These are phyloP conservation scores for Nothoprocta perdicaria DNA, from an alignment of 2,113 vertebrate genomes.

Conservation along the genomic window DNA sequence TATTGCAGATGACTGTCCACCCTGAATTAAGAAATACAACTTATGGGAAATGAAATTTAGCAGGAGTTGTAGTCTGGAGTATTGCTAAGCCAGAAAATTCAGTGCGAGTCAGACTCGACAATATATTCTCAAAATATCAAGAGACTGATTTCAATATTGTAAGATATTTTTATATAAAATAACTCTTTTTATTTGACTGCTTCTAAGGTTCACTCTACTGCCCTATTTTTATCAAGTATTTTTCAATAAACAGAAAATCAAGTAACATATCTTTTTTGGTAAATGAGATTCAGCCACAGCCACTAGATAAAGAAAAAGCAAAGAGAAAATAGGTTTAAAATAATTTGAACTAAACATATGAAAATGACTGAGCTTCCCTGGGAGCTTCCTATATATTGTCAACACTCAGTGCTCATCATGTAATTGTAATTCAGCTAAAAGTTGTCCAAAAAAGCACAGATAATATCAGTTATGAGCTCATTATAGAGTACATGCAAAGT, in stretches of 20 bases:
- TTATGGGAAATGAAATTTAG: constrained; percentile 45
- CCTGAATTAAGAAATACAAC: background rate
- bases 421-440: background rate
- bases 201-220: background rate
- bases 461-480: background rate
- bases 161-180: background rate
- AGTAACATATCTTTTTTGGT: background rate
- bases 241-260: background rate
- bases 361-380: background rate
- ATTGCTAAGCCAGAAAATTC: background rate
- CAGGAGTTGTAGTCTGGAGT: background rate
- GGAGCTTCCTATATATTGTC: background rate
- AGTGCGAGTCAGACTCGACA: background rate
- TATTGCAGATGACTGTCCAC: background rate
- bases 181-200: background rate
- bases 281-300: background rate
- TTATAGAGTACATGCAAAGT: background rate
- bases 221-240: background rate
- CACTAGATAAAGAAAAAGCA: background rate
- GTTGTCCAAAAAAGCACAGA: background rate
- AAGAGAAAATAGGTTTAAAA: background rate
- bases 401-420: background rate
- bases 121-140: background rate
- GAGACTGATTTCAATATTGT: background rate
- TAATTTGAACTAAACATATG: background rate